These are phyloP conservation scores for Peromyscus polionotus DNA, from an alignment of 2,113 vertebrate genomes.

Conservation along the genomic window DNA sequence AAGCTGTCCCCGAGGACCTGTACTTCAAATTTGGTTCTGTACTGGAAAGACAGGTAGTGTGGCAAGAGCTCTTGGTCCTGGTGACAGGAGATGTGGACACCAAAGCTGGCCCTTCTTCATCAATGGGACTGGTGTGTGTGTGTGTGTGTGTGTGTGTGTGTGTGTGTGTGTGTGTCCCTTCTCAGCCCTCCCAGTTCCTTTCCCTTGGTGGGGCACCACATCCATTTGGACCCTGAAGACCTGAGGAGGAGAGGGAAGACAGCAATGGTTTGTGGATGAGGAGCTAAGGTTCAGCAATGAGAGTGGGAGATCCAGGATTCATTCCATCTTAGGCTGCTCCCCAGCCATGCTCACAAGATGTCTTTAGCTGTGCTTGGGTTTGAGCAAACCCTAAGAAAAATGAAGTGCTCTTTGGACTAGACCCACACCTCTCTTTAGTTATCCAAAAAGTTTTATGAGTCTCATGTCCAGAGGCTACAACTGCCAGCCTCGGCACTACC, in stretches of 20 bases:
- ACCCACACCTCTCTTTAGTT: not conserved
- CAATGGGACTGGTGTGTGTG: not conserved
- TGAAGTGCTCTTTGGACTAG: not conserved
- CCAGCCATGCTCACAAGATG: not conserved
- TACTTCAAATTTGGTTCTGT: not conserved
- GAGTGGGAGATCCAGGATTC: not conserved
- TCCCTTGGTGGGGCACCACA: not conserved
- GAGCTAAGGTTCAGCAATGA: not conserved
- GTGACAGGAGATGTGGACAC: not conserved
- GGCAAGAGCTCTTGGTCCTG: not conserved
- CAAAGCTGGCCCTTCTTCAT: not conserved
- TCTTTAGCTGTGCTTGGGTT: not conserved
- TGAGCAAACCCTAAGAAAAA: not conserved
- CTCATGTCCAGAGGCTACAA: not conserved
- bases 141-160: not conserved
- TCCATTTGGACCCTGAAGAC: not conserved
- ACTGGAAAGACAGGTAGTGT: not conserved
- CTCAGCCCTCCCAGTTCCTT: not conserved
- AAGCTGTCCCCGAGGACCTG: not conserved
- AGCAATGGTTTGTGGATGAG: not conserved
- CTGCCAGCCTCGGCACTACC: not conserved
- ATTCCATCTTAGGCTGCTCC: not conserved
- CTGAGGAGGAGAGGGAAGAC: not conserved
- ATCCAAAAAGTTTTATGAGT: not conserved
- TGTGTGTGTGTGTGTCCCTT: not conserved